Evolutionary conservation across 37 sponge, comb jelly and placozoan genomes (phyloP).

Genomic region (Corticium candelabrum): DNA sequence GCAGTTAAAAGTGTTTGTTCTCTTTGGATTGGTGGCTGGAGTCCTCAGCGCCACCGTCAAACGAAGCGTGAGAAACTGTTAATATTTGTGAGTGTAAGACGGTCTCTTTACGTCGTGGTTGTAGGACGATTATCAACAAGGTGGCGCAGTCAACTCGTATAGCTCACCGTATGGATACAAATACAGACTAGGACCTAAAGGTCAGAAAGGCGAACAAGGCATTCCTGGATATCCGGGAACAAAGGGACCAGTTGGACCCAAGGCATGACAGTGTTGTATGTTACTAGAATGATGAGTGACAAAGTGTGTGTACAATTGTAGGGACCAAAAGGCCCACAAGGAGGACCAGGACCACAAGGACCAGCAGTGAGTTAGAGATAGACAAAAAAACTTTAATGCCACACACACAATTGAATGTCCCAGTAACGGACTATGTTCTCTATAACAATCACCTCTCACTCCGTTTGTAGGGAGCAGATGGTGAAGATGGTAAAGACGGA

Average conservation of each 20-base stretch:
- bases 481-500: slow-evolving; percentile 5
- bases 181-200: background rate
- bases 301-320: background rate
- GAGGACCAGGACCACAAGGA: background rate
- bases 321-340: background rate
- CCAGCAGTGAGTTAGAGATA: background rate
- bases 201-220: slow-evolving; percentile 1
- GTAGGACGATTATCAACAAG: background rate
- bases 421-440: no score
- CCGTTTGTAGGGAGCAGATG: background rate
- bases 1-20: no score
- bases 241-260: background rate
- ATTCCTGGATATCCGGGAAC: background rate
- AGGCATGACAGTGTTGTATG: background rate
- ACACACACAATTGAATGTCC: no score
- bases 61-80: no score
- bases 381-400: no score
- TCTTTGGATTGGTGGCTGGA: no score
- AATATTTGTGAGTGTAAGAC: no score
- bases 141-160: background rate
- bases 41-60: no score
- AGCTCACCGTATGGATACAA: background rate
- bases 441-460: no score
- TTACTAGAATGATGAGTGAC: no score
- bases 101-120: background rate